Base-by-base conservation (phyloP, 1,140 invertebrate genomes). In the Philotrypesis tridentata region DNA sequence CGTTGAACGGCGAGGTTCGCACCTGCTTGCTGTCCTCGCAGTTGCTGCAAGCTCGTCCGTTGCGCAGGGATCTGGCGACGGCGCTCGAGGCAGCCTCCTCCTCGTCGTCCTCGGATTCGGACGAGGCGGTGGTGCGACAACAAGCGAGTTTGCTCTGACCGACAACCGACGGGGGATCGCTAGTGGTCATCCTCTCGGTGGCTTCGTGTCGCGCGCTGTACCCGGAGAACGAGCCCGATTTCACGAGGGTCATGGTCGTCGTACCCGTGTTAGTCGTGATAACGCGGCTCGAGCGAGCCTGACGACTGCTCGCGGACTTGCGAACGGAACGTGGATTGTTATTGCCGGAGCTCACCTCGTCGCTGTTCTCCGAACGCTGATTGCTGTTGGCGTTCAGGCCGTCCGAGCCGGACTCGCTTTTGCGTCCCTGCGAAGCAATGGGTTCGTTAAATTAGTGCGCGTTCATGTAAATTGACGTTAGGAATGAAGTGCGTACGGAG, bases 201-300 rank as follows among this genome's bases (percentile, higher is more conserved):
- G 0, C 12, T 17, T 92, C 92, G 79, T 92, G 93, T n/a, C 92
- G 92, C 77, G 92, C 21, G 31, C 92, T 88, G 86, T 92, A 90
- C 14, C 94, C 94, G 60, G 94, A 94, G 88, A 95, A 95, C 12
- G 94, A 95, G 25, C 93, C 93, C 0, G 94, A 95, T 88, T 95
- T 95, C 6, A 94, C 93, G n/a, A 95, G 88, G 37, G 85, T 89
- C 75, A 88, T 87, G 25, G 33, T 63, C 0, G 70, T 33, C 74
- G 88, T 89, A 29, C 87, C 31, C 73, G 80, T 85, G 85, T 78
- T 88, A 83, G 68, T 87, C 77, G 86, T 74, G 31, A 87, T 70
- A 65, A 85, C 73, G 67, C 87, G 83, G 4, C 81, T 77, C 37
- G 85, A 84, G 37, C 88, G 89, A 79, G 68, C 75, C 25, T 85